Evolutionary conservation across 2,113 vertebrate species (phyloP), one percentile per base, ranked within the genome.

Genomic region (Cyprinodon brontotheroides): DNA sequence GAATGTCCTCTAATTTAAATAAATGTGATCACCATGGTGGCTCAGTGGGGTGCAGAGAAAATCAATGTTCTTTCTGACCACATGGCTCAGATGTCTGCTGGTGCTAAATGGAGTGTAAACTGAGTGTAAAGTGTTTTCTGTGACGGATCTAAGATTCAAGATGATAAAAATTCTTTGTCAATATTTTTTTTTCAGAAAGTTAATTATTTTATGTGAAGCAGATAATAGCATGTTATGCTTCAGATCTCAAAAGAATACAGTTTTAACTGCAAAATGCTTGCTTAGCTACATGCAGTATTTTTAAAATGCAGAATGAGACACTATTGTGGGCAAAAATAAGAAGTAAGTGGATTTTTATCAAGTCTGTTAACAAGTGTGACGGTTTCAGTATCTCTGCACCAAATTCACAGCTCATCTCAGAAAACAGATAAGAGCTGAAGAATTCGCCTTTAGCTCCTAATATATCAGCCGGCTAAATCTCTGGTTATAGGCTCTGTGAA

Each of bases 31-130:
- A 45, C 22, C 14, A 36, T 61, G 12, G 64, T 15, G 53, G n/a
- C n/a, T 29, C 3, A 60, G 43, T 38, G 29, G 36, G 57, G 41
- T 38, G n/a, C 39, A 72, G 68, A 63, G 7, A 72, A 76, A 81
- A 60, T 9, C 14, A 1, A 3, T 40, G 47, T 70, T 41, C 22
- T 39, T 47, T 69, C n/a, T 68, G 22, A 45, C 39, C 64, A n/a
- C 0, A 38, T 61, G 61, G 60, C 67, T 61, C 29, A 48, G 41
- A 36, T 65, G 17, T 40, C 39, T 74, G 71, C 40, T 29, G 41
- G 12, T 7, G 61, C 0, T 60, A 64, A 65, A 41, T 3, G 40
- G 22, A 60, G 12, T 3, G 15, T 72, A 65, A 71, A 65, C 12
- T 0, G 3, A 15, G 15, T 29, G 29, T 17, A 20, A 15, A 53